Percentiles rank a stretch among this genome's conserved stretches.
Evolutionary conservation across 2,888 invertebrate species (phyloP).

Genomic region (Leptinotarsa juncta): DNA sequence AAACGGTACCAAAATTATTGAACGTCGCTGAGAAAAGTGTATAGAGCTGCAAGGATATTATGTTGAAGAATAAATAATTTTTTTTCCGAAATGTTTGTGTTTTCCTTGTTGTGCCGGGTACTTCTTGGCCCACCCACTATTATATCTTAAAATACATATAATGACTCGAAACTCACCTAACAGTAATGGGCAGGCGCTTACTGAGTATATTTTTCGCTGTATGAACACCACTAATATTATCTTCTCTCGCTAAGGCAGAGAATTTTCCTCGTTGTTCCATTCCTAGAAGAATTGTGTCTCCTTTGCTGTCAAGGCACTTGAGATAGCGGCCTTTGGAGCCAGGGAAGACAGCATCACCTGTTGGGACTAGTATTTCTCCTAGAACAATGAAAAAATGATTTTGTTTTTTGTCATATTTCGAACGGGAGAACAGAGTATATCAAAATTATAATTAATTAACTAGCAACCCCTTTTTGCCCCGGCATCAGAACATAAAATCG

Average conservation of each 20-base stretch:
- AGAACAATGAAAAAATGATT: constrained; percentile 13
- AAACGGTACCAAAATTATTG: too few species aligned
- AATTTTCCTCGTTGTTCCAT: constrained; percentile 92
- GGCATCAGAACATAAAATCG: too few species aligned
- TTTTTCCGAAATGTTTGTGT: too few species aligned
- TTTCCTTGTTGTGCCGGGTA: too few species aligned
- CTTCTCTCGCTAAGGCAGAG: constrained; percentile 91
- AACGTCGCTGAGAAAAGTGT: too few species aligned
- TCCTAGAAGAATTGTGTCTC: constrained; percentile 84
- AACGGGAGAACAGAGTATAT: too few species aligned
- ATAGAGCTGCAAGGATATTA: too few species aligned
- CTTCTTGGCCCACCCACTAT: too few species aligned
- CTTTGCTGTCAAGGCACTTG: constrained; percentile 87
- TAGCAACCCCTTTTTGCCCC: too few species aligned
- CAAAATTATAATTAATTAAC: too few species aligned
- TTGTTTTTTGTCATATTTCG: not conserved
- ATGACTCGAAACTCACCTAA: constrained; percentile 60
- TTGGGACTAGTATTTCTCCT: constrained; percentile 81
- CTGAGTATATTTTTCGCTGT: constrained; percentile 88
- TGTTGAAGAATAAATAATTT: too few species aligned
- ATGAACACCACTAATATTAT: constrained; percentile 95
- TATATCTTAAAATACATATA: too few species aligned
- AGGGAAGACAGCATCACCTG: constrained; percentile 76
- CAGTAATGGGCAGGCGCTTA: constrained; percentile 92
- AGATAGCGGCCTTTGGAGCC: constrained; percentile 83